Base-by-base conservation (phyloP, 1,140 invertebrate species). In the Linepithema humile region DNA sequence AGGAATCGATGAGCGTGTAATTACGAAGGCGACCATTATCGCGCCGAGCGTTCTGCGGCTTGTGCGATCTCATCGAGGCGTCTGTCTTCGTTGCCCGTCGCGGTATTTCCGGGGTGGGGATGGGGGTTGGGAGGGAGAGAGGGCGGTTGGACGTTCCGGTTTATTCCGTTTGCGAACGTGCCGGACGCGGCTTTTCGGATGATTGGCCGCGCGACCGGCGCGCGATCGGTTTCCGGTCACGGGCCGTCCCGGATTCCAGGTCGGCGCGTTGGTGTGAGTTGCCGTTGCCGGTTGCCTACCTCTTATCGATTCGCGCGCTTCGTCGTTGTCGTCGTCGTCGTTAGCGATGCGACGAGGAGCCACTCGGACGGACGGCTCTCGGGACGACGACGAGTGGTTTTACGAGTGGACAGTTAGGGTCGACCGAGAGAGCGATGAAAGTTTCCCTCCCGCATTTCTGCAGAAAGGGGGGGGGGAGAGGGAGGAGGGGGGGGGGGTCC, bases 171-270 rank as follows among this genome's bases (percentile, higher is more conserved):
- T 23, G 87, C 85, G 57, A 85, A 72, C 85, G 84, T 83, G 82
- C 90, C 90, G 90, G 91, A 91, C 89, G 91, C 88, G 89, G 90
- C 88, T 90, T 91, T 91, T 86, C 85, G 87, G 84, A 88, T 80
- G 87, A 87, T 87, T 87, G 80, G 86, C 85, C 57, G 65, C 64
- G 62, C 78, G 84, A 87, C 80, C 85, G 85, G 87, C 89, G 86
- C 88, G 86, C 88, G 90, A 92, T 91, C 90, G 91, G 91, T 89
- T 90, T 92, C 91, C 90, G 91, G 91, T 92, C 90, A 91, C 87
- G 91, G 89, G 89, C 88, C 82, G 82, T 84, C 29, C 53, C 60
- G 85, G 60, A 87, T 88, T 87, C 86, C 86, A 85, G 86, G 72
- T 88, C 78, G 87, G 48, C 57, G 83, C 62, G 74, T 50, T 55